Evolutionary conservation across 1,140 invertebrate genomes (phyloP).

Genomic region (Drosophila bocqueti): DNA sequence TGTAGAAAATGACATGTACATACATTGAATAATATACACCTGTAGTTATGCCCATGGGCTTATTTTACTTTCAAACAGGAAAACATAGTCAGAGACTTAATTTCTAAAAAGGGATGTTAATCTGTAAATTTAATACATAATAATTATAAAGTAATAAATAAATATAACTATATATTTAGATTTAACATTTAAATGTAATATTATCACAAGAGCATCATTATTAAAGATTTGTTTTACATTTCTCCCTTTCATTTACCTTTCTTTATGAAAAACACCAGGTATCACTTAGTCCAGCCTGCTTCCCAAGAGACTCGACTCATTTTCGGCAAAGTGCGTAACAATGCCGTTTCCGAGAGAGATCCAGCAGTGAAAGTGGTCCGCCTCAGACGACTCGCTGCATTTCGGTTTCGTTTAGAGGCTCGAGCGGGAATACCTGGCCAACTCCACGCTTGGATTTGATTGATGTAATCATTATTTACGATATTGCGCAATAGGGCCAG

Average conservation of each 20-base stretch:
- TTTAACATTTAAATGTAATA: too few relatives aligned
- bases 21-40: too few relatives aligned
- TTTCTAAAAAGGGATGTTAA: too few relatives aligned
- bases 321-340: slow-evolving; percentile 39
- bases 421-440: slow-evolving; percentile 15
- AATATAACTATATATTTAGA: too few relatives aligned
- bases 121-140: too few relatives aligned
- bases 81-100: too few relatives aligned
- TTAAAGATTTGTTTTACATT: too few relatives aligned
- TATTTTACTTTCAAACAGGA: not conserved
- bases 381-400: slow-evolving; percentile 2
- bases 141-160: too few relatives aligned
- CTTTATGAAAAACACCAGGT: not conserved
- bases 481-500: slow-evolving; percentile 24
- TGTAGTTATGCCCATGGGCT: too few relatives aligned
- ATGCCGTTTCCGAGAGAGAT: slow-evolving; percentile 21
- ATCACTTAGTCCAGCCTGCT: not conserved
- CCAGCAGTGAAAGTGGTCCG: slow-evolving; percentile 23
- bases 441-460: slow-evolving; percentile 14
- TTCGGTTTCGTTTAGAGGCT: slow-evolving; percentile 9
- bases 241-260: too few relatives aligned
- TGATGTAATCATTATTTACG: slow-evolving; percentile 4
- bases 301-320: not conserved
- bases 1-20: not conserved
- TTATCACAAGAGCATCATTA: too few relatives aligned